These are phyloP conservation scores for Drosophila affinis DNA, from an alignment of 2,888 invertebrate species.

Conservation along the genomic window DNA sequence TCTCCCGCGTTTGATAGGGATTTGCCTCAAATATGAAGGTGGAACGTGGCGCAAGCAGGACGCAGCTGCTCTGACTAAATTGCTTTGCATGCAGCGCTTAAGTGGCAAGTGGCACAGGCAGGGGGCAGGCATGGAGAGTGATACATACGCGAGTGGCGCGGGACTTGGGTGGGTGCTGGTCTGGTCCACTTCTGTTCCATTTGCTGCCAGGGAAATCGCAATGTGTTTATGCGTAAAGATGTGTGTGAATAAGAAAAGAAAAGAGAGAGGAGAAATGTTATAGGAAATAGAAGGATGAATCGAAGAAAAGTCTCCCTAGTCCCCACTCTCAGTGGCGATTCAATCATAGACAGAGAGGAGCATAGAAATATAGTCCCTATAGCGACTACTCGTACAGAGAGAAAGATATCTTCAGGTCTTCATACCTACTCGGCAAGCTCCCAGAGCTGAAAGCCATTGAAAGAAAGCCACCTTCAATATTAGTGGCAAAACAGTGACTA, in stretches of 20 bases:
- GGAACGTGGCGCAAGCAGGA: slow-evolving; percentile 45
- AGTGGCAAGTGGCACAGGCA: slow-evolving; percentile 40
- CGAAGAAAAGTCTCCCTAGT: neutral
- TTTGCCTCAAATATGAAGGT: slow-evolving; percentile 56
- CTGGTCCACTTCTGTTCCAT: slow-evolving; percentile 57
- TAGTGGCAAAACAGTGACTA: too few species aligned
- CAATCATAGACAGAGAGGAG: neutral
- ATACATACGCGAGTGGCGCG: neutral
- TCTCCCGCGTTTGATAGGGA: slow-evolving; percentile 47
- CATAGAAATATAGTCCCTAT: too few species aligned
- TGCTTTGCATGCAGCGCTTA: slow-evolving; percentile 55
- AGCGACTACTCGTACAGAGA: too few species aligned
- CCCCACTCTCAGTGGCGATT: neutral
- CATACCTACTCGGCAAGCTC: too few species aligned
- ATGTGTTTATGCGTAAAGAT: slow-evolving; percentile 78
- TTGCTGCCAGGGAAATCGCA: slow-evolving; percentile 65
- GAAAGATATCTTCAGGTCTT: too few species aligned
- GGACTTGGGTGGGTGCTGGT: neutral
- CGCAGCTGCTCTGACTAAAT: slow-evolving; percentile 70
- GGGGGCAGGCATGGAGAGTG: slow-evolving; percentile 18
- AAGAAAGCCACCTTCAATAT: too few species aligned
- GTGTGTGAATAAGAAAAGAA: slow-evolving; percentile 44
- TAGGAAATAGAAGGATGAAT: neutral
- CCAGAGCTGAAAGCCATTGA: too few species aligned
- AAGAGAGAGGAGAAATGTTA: neutral